phyloP scores from a whole-genome alignment of 2,113 vertebrate species.

The Thamnaconus septentrionalis region DNA sequence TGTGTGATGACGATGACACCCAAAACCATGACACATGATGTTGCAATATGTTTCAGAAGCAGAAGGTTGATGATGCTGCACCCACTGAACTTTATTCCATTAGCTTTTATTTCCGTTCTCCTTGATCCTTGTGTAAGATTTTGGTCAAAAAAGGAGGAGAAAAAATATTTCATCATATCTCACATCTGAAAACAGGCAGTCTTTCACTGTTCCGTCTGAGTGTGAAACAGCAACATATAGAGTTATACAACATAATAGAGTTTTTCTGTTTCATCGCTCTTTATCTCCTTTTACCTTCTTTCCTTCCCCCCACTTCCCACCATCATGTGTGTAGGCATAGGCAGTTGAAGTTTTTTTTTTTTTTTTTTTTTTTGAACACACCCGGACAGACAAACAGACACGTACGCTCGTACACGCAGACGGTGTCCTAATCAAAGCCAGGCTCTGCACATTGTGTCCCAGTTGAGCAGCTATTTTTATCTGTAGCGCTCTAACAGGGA shows the following conservation, averaged over 20 bases:
- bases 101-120: too few species aligned
- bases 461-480: conserved; percentile 71
- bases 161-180: background rate
- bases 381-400: conserved; percentile 20
- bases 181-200: background rate
- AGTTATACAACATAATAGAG: too few species aligned
- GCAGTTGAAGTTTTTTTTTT: conserved; percentile 28
- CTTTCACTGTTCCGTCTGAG: too few species aligned
- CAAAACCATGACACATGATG: too few species aligned
- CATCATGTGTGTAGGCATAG: conserved; percentile 45
- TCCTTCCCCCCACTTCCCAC: conserved; percentile 2
- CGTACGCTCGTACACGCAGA: conserved; percentile 23
- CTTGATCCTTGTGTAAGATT: too few species aligned
- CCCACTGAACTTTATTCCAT: too few species aligned
- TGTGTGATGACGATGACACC: too few species aligned
- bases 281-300: conserved; percentile 16
- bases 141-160: background rate
- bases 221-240: too few species aligned
- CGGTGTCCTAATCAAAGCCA: conserved; percentile 67
- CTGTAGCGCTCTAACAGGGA: conserved; percentile 49
- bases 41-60: too few species aligned
- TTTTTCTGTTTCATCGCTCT: background rate
- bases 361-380: conserved; percentile 22
- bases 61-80: too few species aligned
- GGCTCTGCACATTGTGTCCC: conserved; percentile 71